These are phyloP conservation scores for Congeria kusceri DNA, from an alignment of 2,888 invertebrate genomes.

Conservation along the genomic window DNA sequence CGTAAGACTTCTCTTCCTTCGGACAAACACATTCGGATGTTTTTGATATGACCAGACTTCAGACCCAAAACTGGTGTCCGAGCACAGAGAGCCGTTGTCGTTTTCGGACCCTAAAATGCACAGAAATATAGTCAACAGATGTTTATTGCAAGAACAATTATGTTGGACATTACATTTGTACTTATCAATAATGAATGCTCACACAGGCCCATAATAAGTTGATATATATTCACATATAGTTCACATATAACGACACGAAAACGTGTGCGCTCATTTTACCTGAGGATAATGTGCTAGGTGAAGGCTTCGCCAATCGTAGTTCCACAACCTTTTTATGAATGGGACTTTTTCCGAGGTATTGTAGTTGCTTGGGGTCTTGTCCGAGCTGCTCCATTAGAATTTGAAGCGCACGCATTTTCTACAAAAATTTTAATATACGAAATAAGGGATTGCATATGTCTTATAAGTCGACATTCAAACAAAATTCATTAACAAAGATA, in stretches of 20 bases:
- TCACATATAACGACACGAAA: background rate
- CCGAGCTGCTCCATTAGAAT: slow-evolving; percentile 81
- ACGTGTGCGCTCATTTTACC: slow-evolving; percentile 42
- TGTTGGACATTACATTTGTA: too few species aligned
- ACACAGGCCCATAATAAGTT: too few species aligned
- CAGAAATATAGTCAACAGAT: too few species aligned
- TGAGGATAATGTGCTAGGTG: slow-evolving; percentile 73
- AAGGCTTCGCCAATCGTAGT: slow-evolving; percentile 69
- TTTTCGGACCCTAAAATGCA: slow-evolving; percentile 52
- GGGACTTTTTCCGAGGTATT: slow-evolving; percentile 59
- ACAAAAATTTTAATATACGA: too few species aligned
- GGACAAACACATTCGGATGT: too few species aligned
- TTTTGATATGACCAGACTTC: slow-evolving; percentile 48
- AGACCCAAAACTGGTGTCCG: slow-evolving; percentile 68
- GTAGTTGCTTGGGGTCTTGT: slow-evolving; percentile 68
- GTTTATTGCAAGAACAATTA: too few species aligned
- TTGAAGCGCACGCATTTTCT: slow-evolving; percentile 82
- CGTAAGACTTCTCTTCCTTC: background rate
- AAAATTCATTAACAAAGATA: too few species aligned
- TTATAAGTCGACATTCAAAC: too few species aligned
- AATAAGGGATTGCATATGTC: too few species aligned
- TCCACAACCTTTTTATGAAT: slow-evolving; percentile 76
- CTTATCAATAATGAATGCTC: too few species aligned
- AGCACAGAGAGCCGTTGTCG: slow-evolving; percentile 70
- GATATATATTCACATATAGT: background rate